Evolutionary conservation across 2,797 vertebrate species (phyloP), one percentile per base, ranked within the genome.

Genomic region (Cossypha polioptera): DNA sequence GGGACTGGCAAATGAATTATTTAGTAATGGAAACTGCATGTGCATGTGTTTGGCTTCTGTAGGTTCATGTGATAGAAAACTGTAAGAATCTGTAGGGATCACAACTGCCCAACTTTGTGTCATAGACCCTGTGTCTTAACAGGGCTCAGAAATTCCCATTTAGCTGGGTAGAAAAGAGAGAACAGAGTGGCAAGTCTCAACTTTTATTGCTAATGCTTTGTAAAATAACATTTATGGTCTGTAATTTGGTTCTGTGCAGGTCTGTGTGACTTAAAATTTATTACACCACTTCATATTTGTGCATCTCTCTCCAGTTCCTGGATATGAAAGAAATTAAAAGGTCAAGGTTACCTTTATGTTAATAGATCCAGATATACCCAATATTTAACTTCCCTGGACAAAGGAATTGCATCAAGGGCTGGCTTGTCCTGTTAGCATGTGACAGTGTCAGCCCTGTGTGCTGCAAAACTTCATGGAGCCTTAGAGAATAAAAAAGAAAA

Each of bases 401-500:
- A 78, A 48, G 35, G 50, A 78, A 51, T 54, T 65, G 35, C 29
- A 43, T 33, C 20, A 40, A 47, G 38, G 42, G 25, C 63, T 88
- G 74, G 63, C 67, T 75, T 91, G 76, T 86, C 92, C 83, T 69
- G 31, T 66, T 84, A 16, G 0, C 1, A 35, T 93, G 88, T 84
- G 91, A 75, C 78, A 86, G 54, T 95, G 76, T 93, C 92, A 81
- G 88, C 73, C 78, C 58, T 12, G 66, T 77, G 76, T 55, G 68
- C 93, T 96, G 82, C 90, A 90, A 68, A 86, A 45, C 51, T 94
- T 80, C 79, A 48, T 22, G 51, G 51, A 90, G 51, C 79, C 65
- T 77, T 67, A 29, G 72, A 42, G 79, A 5, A 18, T 20, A 55
- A 78, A 53, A 48, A 31, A 71, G 24, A 26, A 86, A 84, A 83